A percentile compares a stretch with the other conserved stretches of the same genome.
These are phyloP conservation scores for Pegoplata infirma DNA, from an alignment of 2,888 invertebrate species.

Conservation along the genomic window DNA sequence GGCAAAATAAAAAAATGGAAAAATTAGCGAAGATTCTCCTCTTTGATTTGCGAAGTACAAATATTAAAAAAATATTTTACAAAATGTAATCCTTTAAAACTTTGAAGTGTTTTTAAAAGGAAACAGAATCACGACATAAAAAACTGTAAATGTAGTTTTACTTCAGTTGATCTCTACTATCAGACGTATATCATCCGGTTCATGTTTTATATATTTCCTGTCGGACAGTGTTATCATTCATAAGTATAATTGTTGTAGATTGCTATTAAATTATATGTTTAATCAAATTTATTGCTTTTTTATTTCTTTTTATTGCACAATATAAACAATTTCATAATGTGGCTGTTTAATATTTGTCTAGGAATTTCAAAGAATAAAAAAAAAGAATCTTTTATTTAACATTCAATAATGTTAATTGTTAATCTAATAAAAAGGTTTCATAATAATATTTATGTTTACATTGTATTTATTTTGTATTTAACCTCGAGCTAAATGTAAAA, in stretches of 20 bases:
- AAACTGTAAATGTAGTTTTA: too few species aligned
- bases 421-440: slow-evolving; percentile 40
- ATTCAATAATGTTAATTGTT: slow-evolving; percentile 46
- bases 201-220: too few species aligned
- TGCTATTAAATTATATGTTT: not conserved
- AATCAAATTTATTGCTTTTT: not conserved
- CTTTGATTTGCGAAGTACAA: too few species aligned
- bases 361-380: not conserved
- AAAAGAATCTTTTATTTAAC: not conserved
- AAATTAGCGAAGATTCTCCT: too few species aligned
- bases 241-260: not conserved
- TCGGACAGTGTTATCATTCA: too few species aligned
- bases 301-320: not conserved
- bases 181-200: too few species aligned
- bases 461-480: not conserved
- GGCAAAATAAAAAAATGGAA: too few species aligned
- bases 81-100: too few species aligned
- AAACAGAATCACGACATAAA: too few species aligned
- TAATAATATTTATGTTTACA: not conserved
- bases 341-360: not conserved
- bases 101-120: too few species aligned
- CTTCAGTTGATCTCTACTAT: too few species aligned
- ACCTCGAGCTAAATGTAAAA: not conserved
- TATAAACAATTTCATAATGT: not conserved
- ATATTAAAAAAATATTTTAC: too few species aligned